phyloP scores from a whole-genome alignment of 2,113 vertebrate species.

The Paralichthys olivaceus region DNA sequence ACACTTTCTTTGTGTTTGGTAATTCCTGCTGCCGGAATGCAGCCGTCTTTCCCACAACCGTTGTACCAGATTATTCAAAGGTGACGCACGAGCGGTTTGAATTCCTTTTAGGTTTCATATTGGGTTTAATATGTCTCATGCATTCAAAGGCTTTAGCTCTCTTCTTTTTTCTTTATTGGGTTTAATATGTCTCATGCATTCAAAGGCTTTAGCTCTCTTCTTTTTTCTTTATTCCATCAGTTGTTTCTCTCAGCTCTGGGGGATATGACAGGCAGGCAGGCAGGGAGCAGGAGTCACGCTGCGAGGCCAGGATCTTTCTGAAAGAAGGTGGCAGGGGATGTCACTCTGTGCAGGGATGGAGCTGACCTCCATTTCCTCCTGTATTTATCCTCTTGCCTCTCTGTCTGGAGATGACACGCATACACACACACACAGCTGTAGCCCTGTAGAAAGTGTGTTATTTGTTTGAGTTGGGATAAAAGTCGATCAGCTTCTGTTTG shows the following conservation, averaged over 20 bases:
- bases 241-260: constrained; percentile 15
- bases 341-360: constrained; percentile 26
- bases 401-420: constrained; percentile 26
- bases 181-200: background rate
- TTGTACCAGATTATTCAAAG: constrained; percentile 19
- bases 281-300: constrained; percentile 32
- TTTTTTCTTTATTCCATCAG: background rate
- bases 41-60: background rate
- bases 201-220: background rate
- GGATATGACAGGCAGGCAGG: constrained; percentile 38
- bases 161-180: background rate
- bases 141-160: constrained; percentile 1
- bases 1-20: constrained; percentile 25
- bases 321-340: constrained; percentile 48
- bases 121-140: background rate
- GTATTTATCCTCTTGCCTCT: constrained; percentile 48
- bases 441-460: constrained; percentile 9
- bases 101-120: constrained; percentile 18
- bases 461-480: constrained; percentile 25
- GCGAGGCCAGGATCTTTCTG: constrained; percentile 39
- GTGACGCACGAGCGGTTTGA: constrained; percentile 43
- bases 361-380: constrained; percentile 58
- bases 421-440: background rate
- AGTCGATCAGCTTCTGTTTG: constrained; percentile 12
- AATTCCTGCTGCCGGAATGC: constrained; percentile 35